phyloP scores from a whole-genome alignment of 2,888 invertebrate genomes.

The Eupeodes latifasciatus region DNA sequence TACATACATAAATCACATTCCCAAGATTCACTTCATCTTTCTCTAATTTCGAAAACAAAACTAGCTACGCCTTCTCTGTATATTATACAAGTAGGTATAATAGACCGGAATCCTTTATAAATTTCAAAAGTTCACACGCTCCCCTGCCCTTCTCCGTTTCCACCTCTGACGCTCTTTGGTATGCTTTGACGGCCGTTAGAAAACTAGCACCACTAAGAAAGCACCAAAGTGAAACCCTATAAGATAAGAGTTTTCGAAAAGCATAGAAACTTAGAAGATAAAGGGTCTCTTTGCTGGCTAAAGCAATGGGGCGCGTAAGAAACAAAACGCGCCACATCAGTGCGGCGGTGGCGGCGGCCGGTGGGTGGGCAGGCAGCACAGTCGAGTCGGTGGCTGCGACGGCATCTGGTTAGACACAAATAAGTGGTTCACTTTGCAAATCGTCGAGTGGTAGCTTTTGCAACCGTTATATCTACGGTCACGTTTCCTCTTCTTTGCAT shows the following conservation, averaged over 20 bases:
- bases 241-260: constrained; percentile 38
- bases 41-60: constrained; percentile 59
- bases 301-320: constrained; percentile 28
- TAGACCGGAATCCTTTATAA: constrained; percentile 57
- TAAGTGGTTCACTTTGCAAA: constrained; percentile 74
- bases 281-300: not conserved
- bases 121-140: constrained; percentile 55
- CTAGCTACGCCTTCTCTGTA: constrained; percentile 46
- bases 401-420: constrained; percentile 74
- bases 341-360: not conserved
- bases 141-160: not conserved
- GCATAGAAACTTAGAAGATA: constrained; percentile 30
- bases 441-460: constrained; percentile 70
- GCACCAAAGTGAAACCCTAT: not conserved
- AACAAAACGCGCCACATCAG: constrained; percentile 31
- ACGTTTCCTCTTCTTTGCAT: constrained; percentile 1
- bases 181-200: not conserved
- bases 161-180: not conserved
- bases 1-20: constrained; percentile 20
- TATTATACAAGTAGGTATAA: not conserved
- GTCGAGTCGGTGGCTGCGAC: not conserved
- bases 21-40: constrained; percentile 59
- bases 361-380: no score
- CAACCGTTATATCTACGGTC: constrained; percentile 45
- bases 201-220: not conserved